Percentiles rank a stretch among this genome's conserved stretches.
phyloP scores from a whole-genome alignment of 2,888 invertebrate species.

The Sympetrum striolatum region DNA sequence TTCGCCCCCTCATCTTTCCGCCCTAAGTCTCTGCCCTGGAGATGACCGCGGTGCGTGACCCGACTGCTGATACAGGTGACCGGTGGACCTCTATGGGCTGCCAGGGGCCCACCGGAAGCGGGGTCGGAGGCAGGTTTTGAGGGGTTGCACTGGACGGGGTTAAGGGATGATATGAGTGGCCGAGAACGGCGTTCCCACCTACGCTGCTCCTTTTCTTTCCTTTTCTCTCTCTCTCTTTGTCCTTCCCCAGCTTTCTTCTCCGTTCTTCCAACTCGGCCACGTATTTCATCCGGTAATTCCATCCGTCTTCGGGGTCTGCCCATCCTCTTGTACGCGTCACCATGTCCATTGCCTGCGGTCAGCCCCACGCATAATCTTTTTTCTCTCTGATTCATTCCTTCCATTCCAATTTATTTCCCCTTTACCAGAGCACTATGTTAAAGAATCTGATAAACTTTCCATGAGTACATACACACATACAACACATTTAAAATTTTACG shows the following conservation, averaged over 20 bases:
- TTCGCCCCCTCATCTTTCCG: constrained; percentile 5
- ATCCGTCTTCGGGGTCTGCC: background rate
- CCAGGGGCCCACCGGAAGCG: too few species aligned
- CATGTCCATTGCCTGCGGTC: background rate
- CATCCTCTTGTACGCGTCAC: background rate
- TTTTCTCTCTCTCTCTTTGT: background rate
- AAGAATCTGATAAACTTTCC: background rate
- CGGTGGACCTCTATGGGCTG: background rate
- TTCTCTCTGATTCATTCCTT: background rate
- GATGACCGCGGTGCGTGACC: constrained; percentile 34
- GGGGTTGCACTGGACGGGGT: too few species aligned
- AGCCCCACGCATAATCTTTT: background rate
- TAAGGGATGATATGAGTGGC: too few species aligned
- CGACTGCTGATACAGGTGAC: constrained; percentile 38
- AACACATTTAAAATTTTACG: too few species aligned
- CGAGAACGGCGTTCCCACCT: too few species aligned
- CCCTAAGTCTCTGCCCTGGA: constrained; percentile 26
- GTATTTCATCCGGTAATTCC: constrained; percentile 9
- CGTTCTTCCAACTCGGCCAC: background rate
- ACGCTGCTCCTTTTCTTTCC: background rate
- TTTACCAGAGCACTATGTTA: background rate
- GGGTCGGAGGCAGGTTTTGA: too few species aligned
- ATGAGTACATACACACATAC: background rate
- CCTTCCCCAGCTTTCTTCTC: background rate
- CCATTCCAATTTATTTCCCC: background rate